These are phyloP conservation scores for Gnatocerus cornutus DNA, from an alignment of 2,888 invertebrate species.

Conservation along the genomic window DNA sequence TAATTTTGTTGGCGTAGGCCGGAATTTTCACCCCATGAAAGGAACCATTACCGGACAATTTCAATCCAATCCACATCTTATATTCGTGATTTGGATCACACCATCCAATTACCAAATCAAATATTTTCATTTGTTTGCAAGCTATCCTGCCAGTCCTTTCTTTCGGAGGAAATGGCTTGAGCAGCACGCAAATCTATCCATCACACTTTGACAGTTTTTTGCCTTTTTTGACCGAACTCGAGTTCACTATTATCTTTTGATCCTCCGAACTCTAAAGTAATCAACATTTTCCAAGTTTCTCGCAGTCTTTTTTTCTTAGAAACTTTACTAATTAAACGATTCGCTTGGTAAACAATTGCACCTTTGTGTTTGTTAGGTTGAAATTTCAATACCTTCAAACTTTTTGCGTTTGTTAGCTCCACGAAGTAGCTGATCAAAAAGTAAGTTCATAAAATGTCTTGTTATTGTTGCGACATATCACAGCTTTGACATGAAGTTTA, in stretches of 20 bases:
- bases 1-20: constrained; percentile 26
- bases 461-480: constrained; percentile 26
- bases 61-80: not conserved
- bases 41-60: not conserved
- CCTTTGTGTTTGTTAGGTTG: constrained; percentile 9
- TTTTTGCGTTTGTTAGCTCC: constrained; percentile 20
- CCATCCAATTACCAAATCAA: no score
- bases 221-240: no score
- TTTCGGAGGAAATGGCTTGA: not conserved
- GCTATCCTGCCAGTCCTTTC: not conserved
- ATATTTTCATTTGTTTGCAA: not conserved
- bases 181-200: no score
- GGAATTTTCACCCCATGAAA: not conserved
- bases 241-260: constrained; percentile 1
- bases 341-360: constrained; percentile 25
- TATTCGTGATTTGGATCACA: no score
- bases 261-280: not conserved
- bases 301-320: constrained; percentile 7
- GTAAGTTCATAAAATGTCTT: constrained; percentile 21
- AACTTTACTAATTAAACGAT: constrained; percentile 35
- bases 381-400: constrained; percentile 24
- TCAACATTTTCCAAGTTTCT: not conserved
- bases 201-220: no score
- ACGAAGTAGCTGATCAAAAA: constrained; percentile 29
- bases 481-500: constrained; percentile 7